Evolutionary conservation across 1,140 invertebrate genomes (phyloP), one percentile per base, ranked within the genome.

Genomic region (Tachypleus tridentatus): DNA sequence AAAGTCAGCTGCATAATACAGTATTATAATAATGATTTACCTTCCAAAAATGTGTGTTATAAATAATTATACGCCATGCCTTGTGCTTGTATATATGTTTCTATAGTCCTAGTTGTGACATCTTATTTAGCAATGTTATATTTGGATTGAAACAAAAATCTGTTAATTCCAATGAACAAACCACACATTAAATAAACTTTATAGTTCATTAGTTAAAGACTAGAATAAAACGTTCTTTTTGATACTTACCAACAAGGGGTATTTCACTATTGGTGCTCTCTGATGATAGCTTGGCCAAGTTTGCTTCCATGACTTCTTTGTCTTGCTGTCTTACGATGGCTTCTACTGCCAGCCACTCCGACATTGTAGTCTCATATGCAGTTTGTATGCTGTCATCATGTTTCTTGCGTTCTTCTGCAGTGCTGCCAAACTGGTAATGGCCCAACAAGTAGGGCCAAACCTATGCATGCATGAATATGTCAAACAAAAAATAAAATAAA

Each of bases 281-380:
- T n/a, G 79, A 80, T 3, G 81, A 82, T 11, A 82, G 72, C 72
- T 81, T 81, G 5, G 82, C 82, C 48, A 84, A 68, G 72, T 83
- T 84, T 9, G 81, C 81, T 49, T 81, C 83, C 77, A 82, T 80
- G 6, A 76, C 78, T 71, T 83, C 86, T 69, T 88, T 86, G 73
- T 97, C 93, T 65, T 86, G 74, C 74, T 94, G 90, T 64, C 85
- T 76, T 0, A 95, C 89, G 64, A 95, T 93, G 1, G 91, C 91
- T 75, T 96, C 93, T 1, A 96, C 89, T 3, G 89, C 91, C 61
- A 93, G 76, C 93, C 93, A 97, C 74, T 95, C 92, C 1, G 89
- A 91, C 89, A 93, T 92, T 3, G 86, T 89, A 5, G 87, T 86
- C 77, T 95, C 91, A 72, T 93, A 93, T 67, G 85, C 82, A 62